Evolutionary conservation across 1,140 invertebrate species (phyloP).

Genomic region (Archegozetes longisetosus): DNA sequence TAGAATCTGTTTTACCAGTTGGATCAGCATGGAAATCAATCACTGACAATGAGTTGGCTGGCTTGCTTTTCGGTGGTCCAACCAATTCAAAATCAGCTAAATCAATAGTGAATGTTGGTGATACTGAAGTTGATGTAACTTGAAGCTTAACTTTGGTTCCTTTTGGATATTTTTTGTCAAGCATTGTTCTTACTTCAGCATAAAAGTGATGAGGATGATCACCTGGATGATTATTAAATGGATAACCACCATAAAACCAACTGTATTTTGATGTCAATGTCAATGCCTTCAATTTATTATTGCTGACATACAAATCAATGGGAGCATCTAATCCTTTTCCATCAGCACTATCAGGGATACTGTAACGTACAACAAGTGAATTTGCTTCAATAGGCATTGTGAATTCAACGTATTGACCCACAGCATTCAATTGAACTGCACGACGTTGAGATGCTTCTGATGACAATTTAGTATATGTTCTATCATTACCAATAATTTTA

Average conservation of each 20-base stretch:
- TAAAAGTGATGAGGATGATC: constrained; percentile 4
- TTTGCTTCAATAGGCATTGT: constrained; percentile 5
- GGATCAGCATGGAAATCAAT: neutral
- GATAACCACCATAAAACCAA: constrained; percentile 1
- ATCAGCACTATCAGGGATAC: no score
- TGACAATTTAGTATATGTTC: constrained; percentile 2
- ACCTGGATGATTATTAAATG: neutral
- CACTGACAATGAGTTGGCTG: neutral
- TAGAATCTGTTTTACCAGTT: neutral
- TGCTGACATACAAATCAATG: no score
- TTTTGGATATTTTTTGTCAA: no score
- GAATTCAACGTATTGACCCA: no score
- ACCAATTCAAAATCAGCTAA: constrained; percentile 8
- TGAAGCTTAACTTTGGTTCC: constrained; percentile 2
- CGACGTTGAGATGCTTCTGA: no score
- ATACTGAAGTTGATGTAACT: neutral
- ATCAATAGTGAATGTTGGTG: constrained; percentile 6
- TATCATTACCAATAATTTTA: neutral
- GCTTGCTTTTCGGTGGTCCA: neutral
- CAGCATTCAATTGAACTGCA: no score
- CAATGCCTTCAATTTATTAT: neutral
- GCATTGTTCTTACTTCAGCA: neutral
- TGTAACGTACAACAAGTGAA: constrained; percentile 2
- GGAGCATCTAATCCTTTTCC: no score
- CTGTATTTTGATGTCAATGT: neutral